Base-by-base conservation (phyloP, 2,888 invertebrate genomes). In the Amphipoea oculea region DNA sequence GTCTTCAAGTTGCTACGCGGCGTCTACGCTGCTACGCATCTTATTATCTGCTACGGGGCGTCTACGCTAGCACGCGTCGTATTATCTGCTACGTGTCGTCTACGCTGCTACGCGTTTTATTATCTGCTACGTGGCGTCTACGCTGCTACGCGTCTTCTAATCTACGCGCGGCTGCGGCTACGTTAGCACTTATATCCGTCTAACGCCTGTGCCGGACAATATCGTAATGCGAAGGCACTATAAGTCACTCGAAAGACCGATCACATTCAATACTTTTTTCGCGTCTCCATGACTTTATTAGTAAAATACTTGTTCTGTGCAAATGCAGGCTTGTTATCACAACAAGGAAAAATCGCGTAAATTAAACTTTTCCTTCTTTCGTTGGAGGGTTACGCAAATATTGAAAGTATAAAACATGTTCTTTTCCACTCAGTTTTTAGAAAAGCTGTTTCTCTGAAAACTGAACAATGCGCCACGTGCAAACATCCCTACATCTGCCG, bases 221-320 rank as follows among this genome's bases (percentile, higher is more conserved):
- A 36, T n/a, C 14, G 29, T 14, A 66, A 17, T 2, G 12, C 29
- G 5, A 48, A 63, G 20, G 14, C 1, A 65, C 23, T 29, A 14
- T 23, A 86, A 89, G 83, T 60, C n/a, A 40, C 11, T n/a, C 17
- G 11, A 68, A 11, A 67, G 42, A 67, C n/a, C 17, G 9, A 48
- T 48, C 29, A 45, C 9, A 29, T 54, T 69, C 3, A 42, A 23
- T 23, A 29, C 7, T 9, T 40, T 73, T 20, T n/a, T 20, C 45
- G 9, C 17, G 4, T 45, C 45, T n/a, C 42, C 4, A 67, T 66
- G 23, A 42, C 7, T 48, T 45, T 11, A 48, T 48, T 17, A 68
- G 4, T 67, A n/a, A 67, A n/a, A n/a, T 45, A 17, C 42, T n/a
- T 67, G n/a, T n/a, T 0, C 42, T n/a, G 23, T 36, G 2, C 2